Conservation (phyloP, 2,113 vertebrate species). For the Redunca redunca region DNA sequence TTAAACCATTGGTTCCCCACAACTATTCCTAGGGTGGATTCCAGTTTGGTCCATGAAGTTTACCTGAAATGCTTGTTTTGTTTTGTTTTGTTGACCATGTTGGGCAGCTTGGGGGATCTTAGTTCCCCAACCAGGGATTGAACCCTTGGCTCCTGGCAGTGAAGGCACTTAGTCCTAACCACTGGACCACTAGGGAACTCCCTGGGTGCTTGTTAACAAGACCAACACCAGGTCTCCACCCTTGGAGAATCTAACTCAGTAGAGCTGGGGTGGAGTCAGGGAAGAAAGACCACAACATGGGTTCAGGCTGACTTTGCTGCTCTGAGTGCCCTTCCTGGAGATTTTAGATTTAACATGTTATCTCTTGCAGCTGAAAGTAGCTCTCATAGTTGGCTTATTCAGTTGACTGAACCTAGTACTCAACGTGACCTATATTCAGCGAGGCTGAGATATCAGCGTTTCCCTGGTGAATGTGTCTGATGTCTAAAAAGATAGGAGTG, state of each 20-base stretch:
- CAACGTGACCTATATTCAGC: background rate
- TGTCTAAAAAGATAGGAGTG: background rate
- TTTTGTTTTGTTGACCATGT: background rate
- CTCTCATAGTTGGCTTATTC: background rate
- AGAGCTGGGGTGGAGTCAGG: background rate
- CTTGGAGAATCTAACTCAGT: background rate
- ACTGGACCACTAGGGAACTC: background rate
- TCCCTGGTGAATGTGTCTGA: background rate
- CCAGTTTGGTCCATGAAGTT: background rate
- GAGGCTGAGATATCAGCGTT: background rate
- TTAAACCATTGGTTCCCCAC: background rate
- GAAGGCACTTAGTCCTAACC: background rate
- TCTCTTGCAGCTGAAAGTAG: background rate
- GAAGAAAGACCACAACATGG: background rate
- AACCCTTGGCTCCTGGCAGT: background rate
- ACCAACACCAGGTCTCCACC: background rate
- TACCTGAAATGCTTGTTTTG: background rate
- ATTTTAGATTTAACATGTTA: background rate
- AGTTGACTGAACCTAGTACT: background rate
- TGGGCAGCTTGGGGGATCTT: background rate
- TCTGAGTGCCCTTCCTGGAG: background rate
- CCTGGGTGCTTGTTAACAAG: background rate
- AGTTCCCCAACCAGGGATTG: background rate
- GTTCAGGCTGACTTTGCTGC: background rate
- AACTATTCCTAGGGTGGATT: background rate